Conservation (phyloP, 2,888 invertebrate species). For the Odontothrips loti region DNA sequence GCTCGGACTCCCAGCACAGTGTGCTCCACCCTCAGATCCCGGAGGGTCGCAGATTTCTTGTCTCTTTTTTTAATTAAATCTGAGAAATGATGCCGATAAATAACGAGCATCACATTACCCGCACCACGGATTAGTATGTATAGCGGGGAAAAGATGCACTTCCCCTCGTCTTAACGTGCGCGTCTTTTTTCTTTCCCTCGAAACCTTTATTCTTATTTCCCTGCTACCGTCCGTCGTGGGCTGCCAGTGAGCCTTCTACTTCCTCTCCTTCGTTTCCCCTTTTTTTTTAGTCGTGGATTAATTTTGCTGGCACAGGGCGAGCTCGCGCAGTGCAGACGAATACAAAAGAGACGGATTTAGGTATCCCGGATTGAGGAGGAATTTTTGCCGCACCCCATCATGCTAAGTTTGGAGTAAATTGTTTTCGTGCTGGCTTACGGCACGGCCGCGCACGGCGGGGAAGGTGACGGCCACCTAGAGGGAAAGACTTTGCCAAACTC, state of each 20-base stretch:
- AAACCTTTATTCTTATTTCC: not conserved
- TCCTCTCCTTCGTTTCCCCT: not conserved
- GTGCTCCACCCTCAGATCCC: not conserved
- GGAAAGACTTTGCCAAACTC: too few relatives aligned
- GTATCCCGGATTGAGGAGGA: not conserved
- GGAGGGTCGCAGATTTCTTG: conserved; percentile 9
- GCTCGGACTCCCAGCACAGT: not conserved
- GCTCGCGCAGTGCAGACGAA: not conserved
- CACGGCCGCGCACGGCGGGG: not conserved
- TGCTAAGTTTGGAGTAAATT: not conserved
- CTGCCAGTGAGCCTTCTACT: not conserved
- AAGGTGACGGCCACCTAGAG: not conserved
- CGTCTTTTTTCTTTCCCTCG: not conserved
- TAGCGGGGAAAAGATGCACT: conserved; percentile 11
- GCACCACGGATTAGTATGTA: not conserved
- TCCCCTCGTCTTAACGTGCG: not conserved
- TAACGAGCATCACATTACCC: conserved; percentile 13
- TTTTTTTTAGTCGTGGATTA: not conserved
- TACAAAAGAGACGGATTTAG: not conserved
- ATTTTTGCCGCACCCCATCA: not conserved
- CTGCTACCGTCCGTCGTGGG: not conserved
- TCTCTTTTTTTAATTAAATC: conserved; percentile 13
- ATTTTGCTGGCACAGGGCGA: not conserved
- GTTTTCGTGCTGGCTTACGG: conserved; percentile 2
- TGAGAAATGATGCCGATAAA: conserved; percentile 19